Percentiles rank a stretch among this genome's conserved stretches.
These are phyloP conservation scores for Burhinus oedicnemus DNA, from an alignment of 2,113 vertebrate species.

Conservation along the genomic window DNA sequence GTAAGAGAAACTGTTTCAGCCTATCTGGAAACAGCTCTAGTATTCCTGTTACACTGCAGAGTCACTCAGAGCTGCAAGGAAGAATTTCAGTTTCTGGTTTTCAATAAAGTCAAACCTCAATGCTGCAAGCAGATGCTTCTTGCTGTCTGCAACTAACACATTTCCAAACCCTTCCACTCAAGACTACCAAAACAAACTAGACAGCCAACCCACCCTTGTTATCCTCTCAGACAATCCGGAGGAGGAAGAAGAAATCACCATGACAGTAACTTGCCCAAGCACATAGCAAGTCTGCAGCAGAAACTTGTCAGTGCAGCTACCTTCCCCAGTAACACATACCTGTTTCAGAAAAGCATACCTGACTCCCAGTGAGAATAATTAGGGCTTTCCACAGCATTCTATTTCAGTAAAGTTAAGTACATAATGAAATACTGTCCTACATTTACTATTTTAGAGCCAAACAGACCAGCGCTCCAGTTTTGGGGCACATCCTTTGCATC, in stretches of 20 bases:
- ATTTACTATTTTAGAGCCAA: background rate
- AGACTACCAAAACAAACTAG: background rate
- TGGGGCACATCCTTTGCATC: background rate
- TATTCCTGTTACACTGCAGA: background rate
- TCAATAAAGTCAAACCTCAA: background rate
- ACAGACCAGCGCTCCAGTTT: background rate
- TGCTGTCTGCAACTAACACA: background rate
- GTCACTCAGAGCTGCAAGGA: background rate
- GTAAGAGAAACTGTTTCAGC: background rate
- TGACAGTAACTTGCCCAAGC: background rate
- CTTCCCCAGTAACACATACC: background rate
- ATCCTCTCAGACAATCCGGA: background rate
- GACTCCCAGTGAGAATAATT: background rate
- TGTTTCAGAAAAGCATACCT: background rate
- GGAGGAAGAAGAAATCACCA: background rate
- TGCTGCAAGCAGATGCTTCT: background rate
- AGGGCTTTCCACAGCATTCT: background rate
- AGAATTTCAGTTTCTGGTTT: background rate
- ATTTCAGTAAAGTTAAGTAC: background rate
- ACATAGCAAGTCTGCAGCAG: background rate
- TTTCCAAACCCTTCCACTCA: background rate
- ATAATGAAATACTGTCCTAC: background rate
- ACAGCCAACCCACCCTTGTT: background rate
- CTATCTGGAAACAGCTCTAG: background rate
- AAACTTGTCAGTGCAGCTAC: background rate